These are phyloP conservation scores for Sebastes hubbsi DNA, from an alignment of 2,797 vertebrate species.

Conservation along the genomic window DNA sequence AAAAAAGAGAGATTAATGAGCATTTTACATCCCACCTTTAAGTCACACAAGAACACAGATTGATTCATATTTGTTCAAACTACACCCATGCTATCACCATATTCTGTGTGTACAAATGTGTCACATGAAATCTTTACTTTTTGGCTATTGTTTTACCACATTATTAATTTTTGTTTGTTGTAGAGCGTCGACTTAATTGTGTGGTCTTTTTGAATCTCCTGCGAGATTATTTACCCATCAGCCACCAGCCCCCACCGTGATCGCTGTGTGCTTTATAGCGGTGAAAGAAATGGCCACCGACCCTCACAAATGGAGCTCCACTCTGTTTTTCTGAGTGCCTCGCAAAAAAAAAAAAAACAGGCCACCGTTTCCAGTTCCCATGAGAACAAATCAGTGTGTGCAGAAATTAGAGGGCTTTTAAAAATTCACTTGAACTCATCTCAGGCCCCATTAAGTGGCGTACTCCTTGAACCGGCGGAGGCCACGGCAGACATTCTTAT, in stretches of 20 bases:
- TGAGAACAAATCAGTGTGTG: conserved; percentile 68
- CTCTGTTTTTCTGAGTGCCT: conserved; percentile 49
- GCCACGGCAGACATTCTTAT: conserved; percentile 66
- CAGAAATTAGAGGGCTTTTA: conserved; percentile 75
- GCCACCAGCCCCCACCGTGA: background rate
- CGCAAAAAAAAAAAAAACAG: conserved; percentile 35
- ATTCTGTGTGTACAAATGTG: conserved; percentile 77
- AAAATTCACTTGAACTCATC: conserved; percentile 78
- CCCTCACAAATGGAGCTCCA: conserved; percentile 45
- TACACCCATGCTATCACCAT: conserved; percentile 72
- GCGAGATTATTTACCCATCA: conserved; percentile 22
- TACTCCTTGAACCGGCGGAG: conserved; percentile 50
- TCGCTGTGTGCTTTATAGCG: conserved; percentile 33
- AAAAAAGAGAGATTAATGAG: conserved; percentile 23
- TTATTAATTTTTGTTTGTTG: conserved; percentile 56
- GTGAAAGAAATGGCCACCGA: conserved; percentile 48
- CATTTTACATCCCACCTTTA: conserved; percentile 65
- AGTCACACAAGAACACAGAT: conserved; percentile 54
- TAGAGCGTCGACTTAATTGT: conserved; percentile 59
- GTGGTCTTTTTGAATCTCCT: conserved; percentile 53
- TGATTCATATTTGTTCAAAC: conserved; percentile 47
- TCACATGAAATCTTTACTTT: conserved; percentile 64
- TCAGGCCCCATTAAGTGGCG: conserved; percentile 69
- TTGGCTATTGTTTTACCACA: conserved; percentile 62
- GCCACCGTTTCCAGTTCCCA: conserved; percentile 54